phyloP scores from a whole-genome alignment of 2,888 invertebrate genomes.

The Eupithecia subfuscata region DNA sequence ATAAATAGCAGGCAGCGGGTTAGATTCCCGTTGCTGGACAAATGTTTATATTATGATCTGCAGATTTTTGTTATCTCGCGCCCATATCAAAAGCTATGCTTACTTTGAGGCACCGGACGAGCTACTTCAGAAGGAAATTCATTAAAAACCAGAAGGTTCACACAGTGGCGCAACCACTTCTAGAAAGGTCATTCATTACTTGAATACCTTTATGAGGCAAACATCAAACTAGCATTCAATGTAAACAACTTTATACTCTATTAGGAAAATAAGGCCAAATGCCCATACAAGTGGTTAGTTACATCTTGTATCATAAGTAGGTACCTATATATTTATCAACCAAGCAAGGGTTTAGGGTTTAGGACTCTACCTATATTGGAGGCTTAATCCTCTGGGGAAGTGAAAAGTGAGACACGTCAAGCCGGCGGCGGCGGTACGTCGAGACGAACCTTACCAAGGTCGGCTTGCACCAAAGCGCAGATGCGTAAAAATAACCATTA shows the following conservation, averaged over 20 bases:
- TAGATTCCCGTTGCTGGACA: not conserved
- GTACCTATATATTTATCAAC: not conserved
- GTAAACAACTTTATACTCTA: slow-evolving; percentile 14
- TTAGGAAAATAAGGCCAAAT: slow-evolving; percentile 31
- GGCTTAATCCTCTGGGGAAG: not conserved
- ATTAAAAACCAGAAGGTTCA: not conserved
- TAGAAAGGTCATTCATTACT: slow-evolving; percentile 9
- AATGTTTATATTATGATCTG: not conserved
- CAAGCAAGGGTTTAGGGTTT: not conserved
- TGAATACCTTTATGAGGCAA: slow-evolving; percentile 50
- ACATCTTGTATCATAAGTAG: not conserved
- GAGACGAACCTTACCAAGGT: not conserved
- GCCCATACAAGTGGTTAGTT: not conserved
- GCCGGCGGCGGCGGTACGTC: not conserved
- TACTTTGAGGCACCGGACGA: not conserved
- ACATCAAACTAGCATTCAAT: slow-evolving; percentile 38
- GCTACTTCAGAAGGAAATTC: not conserved
- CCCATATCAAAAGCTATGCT: too few relatives aligned
- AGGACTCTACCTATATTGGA: not conserved
- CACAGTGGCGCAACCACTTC: not conserved
- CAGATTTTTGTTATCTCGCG: too few relatives aligned
- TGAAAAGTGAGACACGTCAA: not conserved
- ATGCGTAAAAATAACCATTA: not conserved
- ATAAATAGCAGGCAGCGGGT: not conserved
- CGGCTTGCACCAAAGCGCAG: not conserved